Conservation (phyloP, 2,113 vertebrate genomes). For the Mastomys coucha region DNA sequence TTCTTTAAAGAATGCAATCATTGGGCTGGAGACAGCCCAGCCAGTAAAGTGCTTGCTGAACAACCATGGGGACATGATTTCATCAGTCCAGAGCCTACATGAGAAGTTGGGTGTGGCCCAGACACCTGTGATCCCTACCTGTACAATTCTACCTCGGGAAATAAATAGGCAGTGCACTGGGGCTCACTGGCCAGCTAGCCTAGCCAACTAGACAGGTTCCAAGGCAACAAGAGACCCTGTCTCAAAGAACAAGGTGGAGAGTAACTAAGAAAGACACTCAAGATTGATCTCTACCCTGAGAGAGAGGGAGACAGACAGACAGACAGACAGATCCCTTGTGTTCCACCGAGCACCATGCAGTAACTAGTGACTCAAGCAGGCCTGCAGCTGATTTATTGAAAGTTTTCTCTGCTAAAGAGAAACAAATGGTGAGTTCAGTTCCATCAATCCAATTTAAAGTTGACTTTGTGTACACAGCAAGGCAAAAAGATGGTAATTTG, state of each 20-base stretch:
- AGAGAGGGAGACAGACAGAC: neutral
- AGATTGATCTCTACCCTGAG: neutral
- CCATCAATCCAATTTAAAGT: slow-evolving; percentile 67
- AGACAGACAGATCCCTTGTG: neutral
- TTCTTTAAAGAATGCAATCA: neutral
- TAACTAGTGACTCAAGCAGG: neutral
- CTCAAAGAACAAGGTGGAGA: neutral
- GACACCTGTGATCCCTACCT: neutral
- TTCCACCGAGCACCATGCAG: neutral
- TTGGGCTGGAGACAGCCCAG: neutral
- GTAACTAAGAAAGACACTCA: neutral
- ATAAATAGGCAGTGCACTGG: neutral
- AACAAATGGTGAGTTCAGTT: slow-evolving; percentile 45
- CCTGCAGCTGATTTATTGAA: slow-evolving; percentile 10
- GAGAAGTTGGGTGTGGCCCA: neutral
- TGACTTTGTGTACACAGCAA: slow-evolving; percentile 55
- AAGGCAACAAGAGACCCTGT: neutral
- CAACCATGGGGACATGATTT: neutral
- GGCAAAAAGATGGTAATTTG: slow-evolving; percentile 32
- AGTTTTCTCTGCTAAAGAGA: slow-evolving; percentile 54
- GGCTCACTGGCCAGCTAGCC: neutral
- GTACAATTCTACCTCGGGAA: too few species aligned
- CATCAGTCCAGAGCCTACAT: too few species aligned
- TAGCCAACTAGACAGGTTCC: neutral
- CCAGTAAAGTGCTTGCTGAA: neutral